Base-by-base conservation (phyloP, 2,113 vertebrate species). In the Orthochromis indermauri region DNA sequence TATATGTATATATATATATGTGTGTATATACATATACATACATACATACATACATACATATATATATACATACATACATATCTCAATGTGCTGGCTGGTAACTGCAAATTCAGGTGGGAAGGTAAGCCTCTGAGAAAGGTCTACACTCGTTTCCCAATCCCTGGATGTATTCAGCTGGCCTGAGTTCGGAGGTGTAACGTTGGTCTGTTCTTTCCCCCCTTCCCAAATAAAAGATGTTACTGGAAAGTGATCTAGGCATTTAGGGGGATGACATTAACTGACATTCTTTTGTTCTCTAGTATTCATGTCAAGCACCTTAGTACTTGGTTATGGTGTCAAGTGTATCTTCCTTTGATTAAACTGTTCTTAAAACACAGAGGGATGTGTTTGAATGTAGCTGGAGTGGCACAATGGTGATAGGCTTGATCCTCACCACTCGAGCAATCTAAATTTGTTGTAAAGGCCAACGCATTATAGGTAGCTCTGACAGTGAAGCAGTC, bases 1-100 rank as follows among this genome's bases (percentile, higher is more conserved):
- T n/a, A 76, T 7, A 9, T 28, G 4, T 4, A 26, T 28, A 28
- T 6, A 6, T 7, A 31, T 31, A 31, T 6, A 31, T 31, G 5
- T 31, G 6, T 6, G 5, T 28, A 28, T 28, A 31, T 31, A 31
- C 2, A 7, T 7, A 31, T 2, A 31, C 0, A 31, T 2, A 31
- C 6, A 31, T 6, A 6, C 2, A 6, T 31, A 7, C 7, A 2
- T 7, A 31, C 7, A 31, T 31, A 31, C 2, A 31, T 7, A 7
- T 31, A 31, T 3, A 31, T 7, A 7, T 1, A 7, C 2, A 31
- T 7, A 7, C 0, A 33, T 33, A 33, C 0, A 33, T 33, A 8
- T 33, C 0, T 68, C 19, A 13, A 24, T 14, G 19, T 40, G 11
- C 19, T 40, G 63, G 35, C n/a, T 40, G 1, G n/a, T 40, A 40